phyloP scores from a whole-genome alignment of 2,888 invertebrate genomes.

The Chrysolina haemoptera region DNA sequence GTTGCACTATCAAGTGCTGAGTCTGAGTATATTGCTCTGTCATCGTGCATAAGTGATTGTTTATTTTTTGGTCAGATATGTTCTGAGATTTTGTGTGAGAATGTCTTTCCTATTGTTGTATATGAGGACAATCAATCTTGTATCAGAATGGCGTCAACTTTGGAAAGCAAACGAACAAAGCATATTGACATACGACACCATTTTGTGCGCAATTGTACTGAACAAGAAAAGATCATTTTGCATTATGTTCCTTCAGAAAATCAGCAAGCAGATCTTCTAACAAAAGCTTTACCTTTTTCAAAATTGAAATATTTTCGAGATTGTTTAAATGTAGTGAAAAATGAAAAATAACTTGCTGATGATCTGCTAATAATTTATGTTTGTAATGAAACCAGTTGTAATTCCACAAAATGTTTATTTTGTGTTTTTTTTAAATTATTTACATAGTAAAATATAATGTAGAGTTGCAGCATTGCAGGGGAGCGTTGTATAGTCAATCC shows the following conservation, averaged over 20 bases:
- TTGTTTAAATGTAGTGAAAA: slow-evolving; percentile 17
- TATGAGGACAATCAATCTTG: slow-evolving; percentile 40
- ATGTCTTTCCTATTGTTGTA: slow-evolving; percentile 29
- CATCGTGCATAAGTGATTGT: slow-evolving; percentile 31
- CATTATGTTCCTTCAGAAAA: slow-evolving; percentile 32
- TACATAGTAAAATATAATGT: neutral
- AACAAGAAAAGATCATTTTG: slow-evolving; percentile 27
- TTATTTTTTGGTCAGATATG: slow-evolving; percentile 35
- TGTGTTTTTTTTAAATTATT: neutral
- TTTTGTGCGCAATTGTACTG: slow-evolving; percentile 37
- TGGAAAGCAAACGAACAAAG: slow-evolving; percentile 49
- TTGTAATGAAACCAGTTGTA: neutral
- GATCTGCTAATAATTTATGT: slow-evolving; percentile 14
- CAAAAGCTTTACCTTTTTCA: too few relatives aligned
- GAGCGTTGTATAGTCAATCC: slow-evolving; percentile 18
- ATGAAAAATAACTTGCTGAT: slow-evolving; percentile 17
- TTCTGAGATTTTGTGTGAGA: slow-evolving; percentile 26
- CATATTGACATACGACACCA: slow-evolving; percentile 45
- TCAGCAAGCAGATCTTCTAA: slow-evolving; percentile 35
- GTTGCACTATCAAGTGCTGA: slow-evolving; percentile 33
- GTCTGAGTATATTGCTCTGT: slow-evolving; percentile 34
- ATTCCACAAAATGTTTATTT: slow-evolving; percentile 21
- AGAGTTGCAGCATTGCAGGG: slow-evolving; percentile 17
- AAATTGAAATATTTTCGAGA: too few relatives aligned
- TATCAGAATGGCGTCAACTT: slow-evolving; percentile 46